These are phyloP conservation scores for Cebus imitator DNA, from an alignment of 2,113 vertebrate species.

Conservation along the genomic window DNA sequence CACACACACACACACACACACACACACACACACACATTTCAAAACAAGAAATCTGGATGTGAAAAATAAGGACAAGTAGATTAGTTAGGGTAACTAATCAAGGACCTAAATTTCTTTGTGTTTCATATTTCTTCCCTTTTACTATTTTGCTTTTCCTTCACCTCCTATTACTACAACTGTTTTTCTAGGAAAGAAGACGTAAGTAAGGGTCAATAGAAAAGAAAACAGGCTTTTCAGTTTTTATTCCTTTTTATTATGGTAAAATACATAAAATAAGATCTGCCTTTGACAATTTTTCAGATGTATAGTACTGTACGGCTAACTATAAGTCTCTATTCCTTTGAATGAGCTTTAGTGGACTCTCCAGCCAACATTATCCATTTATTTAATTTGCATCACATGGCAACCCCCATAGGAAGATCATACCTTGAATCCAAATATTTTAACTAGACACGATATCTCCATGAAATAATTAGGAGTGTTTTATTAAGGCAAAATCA, in stretches of 20 bases:
- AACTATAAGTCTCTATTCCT: neutral
- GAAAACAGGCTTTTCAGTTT: neutral
- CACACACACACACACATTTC: neutral
- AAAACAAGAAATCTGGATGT: neutral
- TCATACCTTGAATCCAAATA: neutral
- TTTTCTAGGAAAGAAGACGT: neutral
- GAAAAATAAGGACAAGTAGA: neutral
- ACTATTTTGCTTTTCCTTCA: neutral
- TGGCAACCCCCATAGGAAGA: neutral
- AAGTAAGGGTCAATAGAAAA: neutral
- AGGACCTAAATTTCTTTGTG: neutral
- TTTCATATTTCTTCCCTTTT: neutral
- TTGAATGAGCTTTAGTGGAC: neutral
- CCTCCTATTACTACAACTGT: neutral
- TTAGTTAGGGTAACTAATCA: neutral
- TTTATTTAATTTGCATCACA: neutral
- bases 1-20: neutral
- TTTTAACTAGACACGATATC: neutral
- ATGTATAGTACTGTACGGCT: neutral
- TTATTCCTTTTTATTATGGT: neutral
- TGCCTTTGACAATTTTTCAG: neutral
- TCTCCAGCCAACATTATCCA: neutral
- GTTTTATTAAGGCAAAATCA: neutral
- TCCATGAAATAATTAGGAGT: neutral
- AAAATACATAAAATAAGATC: neutral